Evolutionary conservation across 2,113 vertebrate species (phyloP), one percentile per base, ranked within the genome.

Genomic region (Chrysemys picta): DNA sequence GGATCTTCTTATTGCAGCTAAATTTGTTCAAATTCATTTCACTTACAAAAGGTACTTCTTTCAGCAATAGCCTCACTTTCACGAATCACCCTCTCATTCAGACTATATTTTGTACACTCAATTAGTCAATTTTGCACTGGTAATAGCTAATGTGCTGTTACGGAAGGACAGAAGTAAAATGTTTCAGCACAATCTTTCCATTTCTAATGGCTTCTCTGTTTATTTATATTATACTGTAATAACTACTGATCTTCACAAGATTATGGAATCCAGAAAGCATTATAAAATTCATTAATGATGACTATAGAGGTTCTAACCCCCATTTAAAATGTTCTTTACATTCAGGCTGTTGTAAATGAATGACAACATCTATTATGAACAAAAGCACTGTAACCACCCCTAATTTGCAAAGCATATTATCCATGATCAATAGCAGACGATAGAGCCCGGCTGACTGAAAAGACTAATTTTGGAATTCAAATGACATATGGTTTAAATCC

Each of bases 351-450:
- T 97, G 91, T 90, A 95, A 94, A 93, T 90, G 91, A 96, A 98
- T 96, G 98, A 90, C 95, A 97, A 97, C 96, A 94, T 93, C 89
- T 96, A 96, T 98, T 97, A 97, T 89, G 89, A 88, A 96, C 95
- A 96, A 95, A 92, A 78, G 93, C 95, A 94, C 95, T 97, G 95
- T 97, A 98, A 96, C 97, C 95, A 97, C 88, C 93, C 95, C 96
- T 98, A 96, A 98, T 97, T 98, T 98, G 96, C 98, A 98, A 98
- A 97, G 93, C 87, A 97, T 91, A 97, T 98, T 96, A 97, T 94
- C 82, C 86, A 81, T 94, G 92, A 97, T 98, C 97, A 97, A 97
- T 93, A 98, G 81, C 8, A 59, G 97, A 89, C 24, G 87, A 96
- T 85, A 95, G 82, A 96, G 82, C 91, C 87, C 93, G 94, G 91